Evolutionary conservation across 2,888 invertebrate genomes (phyloP), one percentile per base, ranked within the genome.

Genomic region (Dolomedes plantarius): DNA sequence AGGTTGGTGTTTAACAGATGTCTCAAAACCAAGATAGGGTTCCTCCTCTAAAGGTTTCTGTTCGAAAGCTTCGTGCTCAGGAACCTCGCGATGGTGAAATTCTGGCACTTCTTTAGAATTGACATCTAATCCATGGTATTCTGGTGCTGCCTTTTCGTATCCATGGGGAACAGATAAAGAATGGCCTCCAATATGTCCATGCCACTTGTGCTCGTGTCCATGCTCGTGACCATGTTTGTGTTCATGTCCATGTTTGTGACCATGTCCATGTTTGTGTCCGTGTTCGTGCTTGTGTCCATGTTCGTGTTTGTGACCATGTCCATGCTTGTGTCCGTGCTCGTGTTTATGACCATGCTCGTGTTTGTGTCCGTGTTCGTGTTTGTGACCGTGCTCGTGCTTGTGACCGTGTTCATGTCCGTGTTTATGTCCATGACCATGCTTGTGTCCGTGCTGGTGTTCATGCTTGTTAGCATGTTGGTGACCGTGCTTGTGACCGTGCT

Each of bases 381-480:
- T 64, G n/a, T 86, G 86, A 9, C n/a, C 79, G 29, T 87, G 81
- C 9, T 36, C 74, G 31, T 82, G 77, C 0, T 73, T 50, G 69
- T 87, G 87, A 0, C 36, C 68, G 16, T 87, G 87, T 11, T 73
- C 69, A 28, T 87, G 87, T 9, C 41, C 29, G n/a, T 87, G 87
- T 0, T 31, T 69, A 23, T 87, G 87, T 5, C 32, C 64, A 36
- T 87, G 87, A 2, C 56, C 23, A 41, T 81, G 77, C 5, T 46
- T 73, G 23, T 87, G 81, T 0, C 28, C 64, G 32, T 87, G 87
- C 28, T 50, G 27, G 31, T 87, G 87, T 6, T 65, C 78, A 41
- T 87, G 87, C 16, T 64, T 62, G 39, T 87, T 87, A 11, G 62
- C 41, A n/a, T 87, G 87, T 11, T 65, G 77, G 27, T 87, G 81